These are phyloP conservation scores for Lytechinus pictus DNA, from an alignment of 35 echinoderm and acorn worm genomes.

Conservation along the genomic window DNA sequence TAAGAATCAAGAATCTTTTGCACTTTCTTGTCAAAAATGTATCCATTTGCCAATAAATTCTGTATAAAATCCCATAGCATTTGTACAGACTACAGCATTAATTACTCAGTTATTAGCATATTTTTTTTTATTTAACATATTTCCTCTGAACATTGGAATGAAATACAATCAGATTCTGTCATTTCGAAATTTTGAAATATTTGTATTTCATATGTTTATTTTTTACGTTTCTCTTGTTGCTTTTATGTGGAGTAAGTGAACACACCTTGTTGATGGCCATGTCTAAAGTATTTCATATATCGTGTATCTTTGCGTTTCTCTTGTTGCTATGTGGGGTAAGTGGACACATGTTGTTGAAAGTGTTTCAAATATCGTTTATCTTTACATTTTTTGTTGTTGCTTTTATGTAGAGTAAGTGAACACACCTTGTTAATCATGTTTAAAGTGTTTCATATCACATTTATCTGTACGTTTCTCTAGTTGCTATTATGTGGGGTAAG, in stretches of 20 bases:
- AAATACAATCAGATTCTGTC: constrained; percentile 68
- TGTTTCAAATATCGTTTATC: too few relatives aligned
- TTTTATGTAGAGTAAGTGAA: constrained; percentile 66
- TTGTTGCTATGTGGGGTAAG: constrained; percentile 50
- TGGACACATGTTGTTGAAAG: constrained; percentile 69
- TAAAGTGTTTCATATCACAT: constrained; percentile 85
- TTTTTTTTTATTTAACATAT: too few relatives aligned
- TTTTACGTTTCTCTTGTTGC: neutral
- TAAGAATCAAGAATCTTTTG: constrained; percentile 1
- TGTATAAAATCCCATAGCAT: too few relatives aligned
- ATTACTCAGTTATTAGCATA: too few relatives aligned
- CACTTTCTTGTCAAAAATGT: too few relatives aligned
- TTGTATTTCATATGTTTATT: constrained; percentile 64
- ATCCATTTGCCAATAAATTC: too few relatives aligned
- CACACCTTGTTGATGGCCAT: constrained; percentile 68
- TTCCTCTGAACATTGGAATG: neutral
- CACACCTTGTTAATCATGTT: constrained; percentile 72
- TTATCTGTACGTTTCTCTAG: constrained; percentile 1
- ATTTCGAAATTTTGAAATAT: constrained; percentile 79
- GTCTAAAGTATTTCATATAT: constrained; percentile 82
- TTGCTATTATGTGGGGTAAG: constrained; percentile 53
- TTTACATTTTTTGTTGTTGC: neutral
- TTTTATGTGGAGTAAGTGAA: constrained; percentile 65
- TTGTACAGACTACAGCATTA: too few relatives aligned
- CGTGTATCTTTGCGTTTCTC: constrained; percentile 55